Conservation (phyloP, 2,113 vertebrate species). For the Lepidothrix coronata region DNA sequence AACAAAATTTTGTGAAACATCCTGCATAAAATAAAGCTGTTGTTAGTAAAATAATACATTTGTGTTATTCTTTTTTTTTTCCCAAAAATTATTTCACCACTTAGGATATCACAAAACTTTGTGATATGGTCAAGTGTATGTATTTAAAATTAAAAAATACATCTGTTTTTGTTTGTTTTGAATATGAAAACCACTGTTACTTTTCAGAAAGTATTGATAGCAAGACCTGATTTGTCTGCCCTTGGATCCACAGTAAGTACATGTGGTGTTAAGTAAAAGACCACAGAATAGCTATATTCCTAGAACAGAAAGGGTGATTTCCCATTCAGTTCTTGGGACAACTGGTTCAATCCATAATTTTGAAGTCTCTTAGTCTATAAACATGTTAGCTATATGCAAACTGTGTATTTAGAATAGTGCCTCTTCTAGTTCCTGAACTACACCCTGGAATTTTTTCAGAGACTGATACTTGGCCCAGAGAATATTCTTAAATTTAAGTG, state of each 20-base stretch:
- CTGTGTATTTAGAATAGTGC: not conserved
- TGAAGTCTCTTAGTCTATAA: not conserved
- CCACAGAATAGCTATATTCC: not conserved
- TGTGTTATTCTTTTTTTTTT: not conserved
- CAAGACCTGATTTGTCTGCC: not conserved
- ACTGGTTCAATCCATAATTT: not conserved
- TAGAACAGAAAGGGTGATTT: not conserved
- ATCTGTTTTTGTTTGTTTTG: not conserved
- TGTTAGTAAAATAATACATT: not conserved
- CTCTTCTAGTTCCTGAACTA: not conserved
- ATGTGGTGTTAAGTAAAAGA: not conserved
- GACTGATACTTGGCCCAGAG: not conserved
- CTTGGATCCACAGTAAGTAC: not conserved
- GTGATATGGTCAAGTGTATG: not conserved
- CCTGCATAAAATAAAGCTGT: constrained; percentile 13
- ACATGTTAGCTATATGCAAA: not conserved
- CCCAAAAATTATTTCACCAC: not conserved
- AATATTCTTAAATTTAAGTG: not conserved
- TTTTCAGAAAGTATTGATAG: not conserved
- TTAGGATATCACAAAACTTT: not conserved
- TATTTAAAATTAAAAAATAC: not conserved
- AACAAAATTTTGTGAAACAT: not conserved
- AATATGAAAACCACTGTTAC: not conserved
- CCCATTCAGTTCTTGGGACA: not conserved
- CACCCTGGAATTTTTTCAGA: not conserved